phyloP scores from a whole-genome alignment of 2,113 vertebrate genomes.

The Paramormyrops kingsleyae region DNA sequence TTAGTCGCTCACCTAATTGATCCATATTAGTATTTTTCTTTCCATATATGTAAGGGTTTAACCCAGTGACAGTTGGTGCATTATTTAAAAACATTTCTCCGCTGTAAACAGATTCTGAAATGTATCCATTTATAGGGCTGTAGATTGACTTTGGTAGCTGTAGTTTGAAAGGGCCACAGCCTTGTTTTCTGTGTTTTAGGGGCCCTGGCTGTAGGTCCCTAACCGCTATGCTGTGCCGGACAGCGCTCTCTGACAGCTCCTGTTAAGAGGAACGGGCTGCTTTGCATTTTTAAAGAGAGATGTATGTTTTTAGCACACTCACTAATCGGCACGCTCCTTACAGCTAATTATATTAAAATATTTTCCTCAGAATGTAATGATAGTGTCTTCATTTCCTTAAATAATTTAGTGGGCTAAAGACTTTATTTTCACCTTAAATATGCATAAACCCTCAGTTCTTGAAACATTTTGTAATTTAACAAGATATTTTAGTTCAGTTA shows the following conservation, averaged over 20 bases:
- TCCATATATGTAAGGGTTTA: neutral
- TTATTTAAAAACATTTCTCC: neutral
- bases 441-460: slow-evolving; percentile 8
- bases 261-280: neutral
- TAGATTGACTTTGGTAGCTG: neutral
- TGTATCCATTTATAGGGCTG: neutral
- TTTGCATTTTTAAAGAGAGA: neutral
- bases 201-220: neutral
- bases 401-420: neutral
- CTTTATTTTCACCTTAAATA: slow-evolving; percentile 12
- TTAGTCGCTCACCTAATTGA: neutral
- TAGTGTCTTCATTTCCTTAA: neutral
- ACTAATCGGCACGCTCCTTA: neutral
- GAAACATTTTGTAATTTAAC: neutral
- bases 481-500: neutral
- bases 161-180: neutral
- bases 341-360: slow-evolving; percentile 4
- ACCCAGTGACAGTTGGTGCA: neutral
- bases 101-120: neutral
- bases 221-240: neutral
- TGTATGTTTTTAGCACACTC: neutral
- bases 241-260: neutral
- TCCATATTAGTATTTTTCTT: neutral
- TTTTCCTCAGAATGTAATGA: slow-evolving; percentile 6
- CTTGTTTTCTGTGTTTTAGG: neutral